Evolutionary conservation across 2,888 invertebrate genomes (phyloP).

Genomic region (Prenolepis imparis): DNA sequence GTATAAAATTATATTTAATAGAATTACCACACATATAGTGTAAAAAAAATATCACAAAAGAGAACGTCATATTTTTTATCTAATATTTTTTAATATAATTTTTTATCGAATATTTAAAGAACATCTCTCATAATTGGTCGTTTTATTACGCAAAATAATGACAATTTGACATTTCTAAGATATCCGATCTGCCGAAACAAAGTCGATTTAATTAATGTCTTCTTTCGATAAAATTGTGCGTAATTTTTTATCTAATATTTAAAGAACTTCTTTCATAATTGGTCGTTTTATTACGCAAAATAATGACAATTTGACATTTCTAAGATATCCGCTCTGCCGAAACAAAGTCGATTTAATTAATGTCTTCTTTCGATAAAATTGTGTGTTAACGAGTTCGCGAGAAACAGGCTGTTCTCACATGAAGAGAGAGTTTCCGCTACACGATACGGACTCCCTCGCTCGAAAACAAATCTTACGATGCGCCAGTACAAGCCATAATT

Average conservation of each 20-base stretch:
- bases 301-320: not conserved
- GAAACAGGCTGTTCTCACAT: constrained; percentile 37
- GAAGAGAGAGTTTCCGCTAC: constrained; percentile 35
- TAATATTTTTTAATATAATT: not conserved
- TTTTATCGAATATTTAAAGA: not conserved
- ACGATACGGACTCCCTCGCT: constrained; percentile 45
- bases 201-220: too few relatives aligned
- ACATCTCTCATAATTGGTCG: not conserved
- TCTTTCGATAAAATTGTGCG: too few relatives aligned
- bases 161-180: constrained; percentile 3
- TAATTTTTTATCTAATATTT: constrained; percentile 2
- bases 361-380: constrained; percentile 33
- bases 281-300: not conserved
- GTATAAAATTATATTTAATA: not conserved
- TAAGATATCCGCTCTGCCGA: not conserved
- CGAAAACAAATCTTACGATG: constrained; percentile 51
- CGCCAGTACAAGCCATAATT: constrained; percentile 61
- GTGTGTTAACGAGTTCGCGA: constrained; percentile 31
- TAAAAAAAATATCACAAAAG: not conserved
- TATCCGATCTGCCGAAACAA: not conserved
- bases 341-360: constrained; percentile 16
- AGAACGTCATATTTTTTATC: not conserved
- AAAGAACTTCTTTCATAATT: not conserved
- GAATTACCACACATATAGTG: not conserved
- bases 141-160: constrained; percentile 2